Evolutionary conservation across 1,140 invertebrate species (phyloP), one percentile per base, ranked within the genome.

Genomic region (Cataglyphis hispanica): DNA sequence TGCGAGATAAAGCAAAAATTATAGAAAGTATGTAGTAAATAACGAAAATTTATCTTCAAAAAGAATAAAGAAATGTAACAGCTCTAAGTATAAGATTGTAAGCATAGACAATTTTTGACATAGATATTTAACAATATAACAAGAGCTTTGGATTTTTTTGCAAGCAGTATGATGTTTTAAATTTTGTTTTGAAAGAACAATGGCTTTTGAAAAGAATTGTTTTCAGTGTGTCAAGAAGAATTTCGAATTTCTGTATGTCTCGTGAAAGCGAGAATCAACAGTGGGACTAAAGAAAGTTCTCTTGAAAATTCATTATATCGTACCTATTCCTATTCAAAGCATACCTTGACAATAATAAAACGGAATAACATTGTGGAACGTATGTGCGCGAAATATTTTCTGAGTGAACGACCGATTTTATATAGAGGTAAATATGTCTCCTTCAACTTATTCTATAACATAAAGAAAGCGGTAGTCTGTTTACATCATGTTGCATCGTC

Each of bases 401-500:
- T 58, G 27, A 83, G 53, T 46, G 27, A 58, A n/a, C 37, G n/a
- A 56, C 25, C 25, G 16, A 81, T 72, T 83, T 72, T 37, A 58
- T 53, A 74, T 74, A 61, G 19, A 74, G 46, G 67, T 83, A 60
- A 83, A 72, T 83, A 83, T 27, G 34, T 13, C 46, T 74, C 58
- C 43, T 74, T 37, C 53, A 74, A 74, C 78, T 72, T 27, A 58
- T 31, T 60, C 53, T 31, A 37, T 40, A 64, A 83, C 37, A 69
- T 53, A 69, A 74, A 83, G 78, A 83, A 83, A 83, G 37, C 27
- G 13, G 53, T 43, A 83, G 67, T 72, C 53, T 83, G 78, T 83
- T 83, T 83, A 83, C 78, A 83, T 72, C 66, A 74, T 74, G 67
- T 61, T 83, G 78, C 67, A 83, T 83, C 78, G 78, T 13, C 53